Percentiles rank a stretch among this genome's conserved stretches.
These are phyloP conservation scores for Rotaria sp. DNA, from an alignment of 2,888 invertebrate species.

Conservation along the genomic window DNA sequence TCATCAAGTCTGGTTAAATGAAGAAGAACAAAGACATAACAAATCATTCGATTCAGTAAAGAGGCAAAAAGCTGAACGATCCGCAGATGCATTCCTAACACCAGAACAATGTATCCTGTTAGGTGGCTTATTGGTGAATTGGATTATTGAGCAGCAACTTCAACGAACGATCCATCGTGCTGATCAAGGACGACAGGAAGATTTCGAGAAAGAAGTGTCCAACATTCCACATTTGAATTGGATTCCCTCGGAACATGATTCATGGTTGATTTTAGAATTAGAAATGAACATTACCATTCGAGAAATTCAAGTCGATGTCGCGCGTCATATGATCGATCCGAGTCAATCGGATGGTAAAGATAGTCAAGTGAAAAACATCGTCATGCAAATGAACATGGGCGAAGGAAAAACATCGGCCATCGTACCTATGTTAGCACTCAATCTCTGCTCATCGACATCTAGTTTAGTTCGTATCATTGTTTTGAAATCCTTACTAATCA, in stretches of 20 bases:
- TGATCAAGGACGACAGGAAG: background rate
- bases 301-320: background rate
- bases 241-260: background rate
- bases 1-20: background rate
- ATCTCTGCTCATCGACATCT: background rate
- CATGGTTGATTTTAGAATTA: background rate
- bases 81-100: background rate
- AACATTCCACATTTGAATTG: background rate
- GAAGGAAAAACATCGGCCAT: background rate
- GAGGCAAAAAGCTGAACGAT: background rate
- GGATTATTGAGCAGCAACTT: background rate
- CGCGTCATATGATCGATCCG: background rate
- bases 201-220: background rate
- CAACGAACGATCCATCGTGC: background rate
- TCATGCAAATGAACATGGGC: background rate
- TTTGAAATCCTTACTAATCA: background rate
- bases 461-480: background rate
- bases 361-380: background rate
- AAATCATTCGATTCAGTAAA: background rate
- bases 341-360: background rate
- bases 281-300: background rate
- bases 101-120: background rate
- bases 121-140: background rate
- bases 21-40: background rate
- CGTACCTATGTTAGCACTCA: background rate